Percentiles rank a stretch among this genome's conserved stretches.
Evolutionary conservation across 2,888 invertebrate genomes (phyloP).

Genomic region (Aphodius granarius): DNA sequence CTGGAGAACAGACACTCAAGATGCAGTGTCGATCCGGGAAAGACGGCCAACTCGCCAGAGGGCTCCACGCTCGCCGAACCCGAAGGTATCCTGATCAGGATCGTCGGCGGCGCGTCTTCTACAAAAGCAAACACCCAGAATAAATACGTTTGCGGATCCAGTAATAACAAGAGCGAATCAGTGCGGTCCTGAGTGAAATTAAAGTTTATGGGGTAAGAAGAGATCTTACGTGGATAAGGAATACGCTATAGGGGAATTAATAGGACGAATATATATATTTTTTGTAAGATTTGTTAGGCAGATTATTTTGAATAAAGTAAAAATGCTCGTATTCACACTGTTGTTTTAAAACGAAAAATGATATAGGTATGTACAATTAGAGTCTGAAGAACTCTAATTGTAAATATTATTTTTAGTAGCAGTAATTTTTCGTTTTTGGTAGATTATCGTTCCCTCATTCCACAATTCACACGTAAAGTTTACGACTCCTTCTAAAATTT

Average conservation of each 20-base stretch:
- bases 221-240: too few relatives aligned
- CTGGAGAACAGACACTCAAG: conserved; percentile 81
- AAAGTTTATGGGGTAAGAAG: neutral
- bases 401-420: too few relatives aligned
- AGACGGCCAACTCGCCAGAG: conserved; percentile 76
- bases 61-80: conserved; percentile 82
- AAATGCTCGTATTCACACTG: too few relatives aligned
- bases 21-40: conserved; percentile 78
- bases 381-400: too few relatives aligned
- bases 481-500: neutral
- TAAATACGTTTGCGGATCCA: neutral
- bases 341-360: too few relatives aligned
- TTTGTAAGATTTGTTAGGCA: too few relatives aligned
- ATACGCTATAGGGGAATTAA: too few relatives aligned
- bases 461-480: neutral
- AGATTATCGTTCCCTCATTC: neutral
- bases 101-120: conserved; percentile 84
- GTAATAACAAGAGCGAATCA: neutral
- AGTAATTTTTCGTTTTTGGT: too few relatives aligned
- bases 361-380: too few relatives aligned
- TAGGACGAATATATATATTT: too few relatives aligned
- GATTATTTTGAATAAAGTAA: too few relatives aligned
- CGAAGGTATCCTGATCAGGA: conserved; percentile 72
- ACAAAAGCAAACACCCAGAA: conserved; percentile 21
- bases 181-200: neutral